Base-by-base conservation (phyloP, 2,113 vertebrate genomes). In the Anseranas semipalmata region DNA sequence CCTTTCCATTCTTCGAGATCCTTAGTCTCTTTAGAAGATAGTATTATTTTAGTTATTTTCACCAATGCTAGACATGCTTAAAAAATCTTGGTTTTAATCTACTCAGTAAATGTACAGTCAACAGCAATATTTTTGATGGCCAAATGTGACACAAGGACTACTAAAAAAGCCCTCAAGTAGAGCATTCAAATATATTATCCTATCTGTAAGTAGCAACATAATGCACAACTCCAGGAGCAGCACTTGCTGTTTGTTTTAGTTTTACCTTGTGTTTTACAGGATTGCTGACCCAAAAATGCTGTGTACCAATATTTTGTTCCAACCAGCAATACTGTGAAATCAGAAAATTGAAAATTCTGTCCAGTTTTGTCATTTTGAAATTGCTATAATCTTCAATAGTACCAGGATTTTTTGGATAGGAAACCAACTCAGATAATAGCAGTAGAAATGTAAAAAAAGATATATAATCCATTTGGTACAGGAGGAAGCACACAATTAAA, bases 11-110 rank as follows among this genome's bases (percentile, higher is more conserved):
- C 39, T 48, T 60, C 16, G 18, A 90, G 90, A 91, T 12, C 4
- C 68, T 45, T 58, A 77, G 87, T 92, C 72, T 81, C 63, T 89
- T 87, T 9, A 78, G 48, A 68, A 87, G 62, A 33, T 22, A 84
- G n/a, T 32, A 95, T 46, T 82, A 78, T 37, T 87, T 89, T 28
- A 55, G 46, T 90, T 79, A 56, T 85, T 82, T 91, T 80, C 66
- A 71, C n/a, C 41, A 88, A 39, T 56, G 43, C 73, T 41, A 60
- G 39, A 73, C 32, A 48, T 2, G 6, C 9, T 79, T 2, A 56
- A 60, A 60, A 90, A 75, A 2, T 6, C 27, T 68, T 25, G 22
- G 41, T 70, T 85, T 66, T 71, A 71, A 79, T 65, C 56, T 73
- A 68, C 18, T 90, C 67, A 35, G 21, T 78, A 53, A 58, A 35